Conservation (phyloP, 2,797 vertebrate species). For the Lerista edwardsae region DNA sequence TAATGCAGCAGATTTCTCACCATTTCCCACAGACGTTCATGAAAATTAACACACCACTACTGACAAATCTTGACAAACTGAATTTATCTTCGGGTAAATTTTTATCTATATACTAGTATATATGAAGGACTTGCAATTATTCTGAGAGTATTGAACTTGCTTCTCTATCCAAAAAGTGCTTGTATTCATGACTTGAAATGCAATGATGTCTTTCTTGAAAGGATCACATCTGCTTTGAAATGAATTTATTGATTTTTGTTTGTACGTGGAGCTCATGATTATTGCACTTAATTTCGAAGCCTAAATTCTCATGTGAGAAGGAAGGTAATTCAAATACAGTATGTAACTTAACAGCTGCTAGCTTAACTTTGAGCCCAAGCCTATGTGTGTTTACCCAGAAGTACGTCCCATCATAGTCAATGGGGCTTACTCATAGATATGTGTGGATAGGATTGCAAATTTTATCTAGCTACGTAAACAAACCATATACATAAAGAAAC, state of each 20-base stretch:
- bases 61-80: conserved; percentile 43
- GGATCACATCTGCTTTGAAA: conserved; percentile 48
- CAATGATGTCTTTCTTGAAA: conserved; percentile 31
- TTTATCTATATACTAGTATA: conserved; percentile 25
- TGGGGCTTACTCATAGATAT: too few species aligned
- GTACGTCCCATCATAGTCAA: too few species aligned
- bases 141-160: conserved; percentile 41
- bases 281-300: conserved; percentile 41
- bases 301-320: background rate
- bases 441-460: too few species aligned
- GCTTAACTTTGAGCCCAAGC: too few species aligned
- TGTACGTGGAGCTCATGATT: conserved; percentile 16
- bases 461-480: conserved; percentile 31
- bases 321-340: conserved; percentile 10
- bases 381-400: too few species aligned
- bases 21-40: conserved; percentile 15
- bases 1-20: background rate
- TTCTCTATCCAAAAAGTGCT: conserved; percentile 46
- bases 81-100: conserved; percentile 50
- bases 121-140: conserved; percentile 39
- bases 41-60: conserved; percentile 18
- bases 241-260: conserved; percentile 35
- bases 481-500: background rate
- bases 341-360: conserved; percentile 30
- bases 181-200: conserved; percentile 56